Conservation (phyloP, 2,113 vertebrate species). For the Phalacrocorax carbo region DNA sequence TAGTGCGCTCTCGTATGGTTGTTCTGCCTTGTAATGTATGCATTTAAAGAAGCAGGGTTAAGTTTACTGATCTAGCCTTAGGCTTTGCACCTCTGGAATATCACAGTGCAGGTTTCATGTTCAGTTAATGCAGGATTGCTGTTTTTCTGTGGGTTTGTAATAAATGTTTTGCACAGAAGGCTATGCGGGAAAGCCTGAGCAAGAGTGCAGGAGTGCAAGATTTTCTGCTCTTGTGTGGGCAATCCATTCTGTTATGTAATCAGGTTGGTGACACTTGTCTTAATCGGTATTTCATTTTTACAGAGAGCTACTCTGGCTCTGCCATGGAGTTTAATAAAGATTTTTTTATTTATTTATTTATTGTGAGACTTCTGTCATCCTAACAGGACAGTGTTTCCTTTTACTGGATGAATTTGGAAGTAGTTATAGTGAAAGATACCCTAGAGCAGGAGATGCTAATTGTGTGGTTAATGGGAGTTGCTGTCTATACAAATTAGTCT, state of each 20-base stretch:
- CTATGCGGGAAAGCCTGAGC: background rate
- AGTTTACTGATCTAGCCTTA: background rate
- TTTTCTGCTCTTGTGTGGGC: background rate
- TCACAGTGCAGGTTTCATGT: background rate
- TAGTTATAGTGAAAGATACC: background rate
- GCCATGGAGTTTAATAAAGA: background rate
- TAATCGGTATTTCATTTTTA: slow-evolving; percentile 1
- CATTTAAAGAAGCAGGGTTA: background rate
- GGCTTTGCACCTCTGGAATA: background rate
- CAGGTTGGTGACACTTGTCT: background rate
- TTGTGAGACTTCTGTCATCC: background rate
- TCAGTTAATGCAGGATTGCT: background rate
- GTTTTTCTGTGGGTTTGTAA: background rate
- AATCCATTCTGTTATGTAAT: background rate
- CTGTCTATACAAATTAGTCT: background rate
- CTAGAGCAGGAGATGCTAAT: background rate
- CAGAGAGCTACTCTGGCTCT: background rate
- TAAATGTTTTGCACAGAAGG: background rate
- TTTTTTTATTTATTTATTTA: background rate
- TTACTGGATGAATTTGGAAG: background rate
- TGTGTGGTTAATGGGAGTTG: background rate
- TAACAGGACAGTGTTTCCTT: background rate
- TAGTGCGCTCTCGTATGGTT: rapidly evolving
- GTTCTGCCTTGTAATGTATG: background rate
- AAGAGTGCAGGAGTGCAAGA: background rate